A percentile compares a stretch with the other conserved stretches of the same genome.
Evolutionary conservation across 2,797 vertebrate species (phyloP).

Genomic region (Aplochiton taeniatus): DNA sequence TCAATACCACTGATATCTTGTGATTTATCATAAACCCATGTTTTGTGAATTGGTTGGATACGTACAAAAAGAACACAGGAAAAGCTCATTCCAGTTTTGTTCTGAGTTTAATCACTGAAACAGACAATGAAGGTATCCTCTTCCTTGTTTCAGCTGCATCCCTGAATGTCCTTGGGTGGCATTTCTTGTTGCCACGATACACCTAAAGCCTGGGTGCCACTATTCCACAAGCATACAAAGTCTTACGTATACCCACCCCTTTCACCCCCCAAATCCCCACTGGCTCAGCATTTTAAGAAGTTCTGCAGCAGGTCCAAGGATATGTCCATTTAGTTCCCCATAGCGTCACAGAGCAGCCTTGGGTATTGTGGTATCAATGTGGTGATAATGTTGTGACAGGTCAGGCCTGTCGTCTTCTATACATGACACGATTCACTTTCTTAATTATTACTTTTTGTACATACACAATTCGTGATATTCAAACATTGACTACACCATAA

Average conservation of each 20-base stretch:
- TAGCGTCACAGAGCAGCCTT: conserved; percentile 61
- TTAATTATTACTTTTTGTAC: conserved; percentile 33
- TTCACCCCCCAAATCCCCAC: conserved; percentile 30
- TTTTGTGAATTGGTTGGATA: not conserved
- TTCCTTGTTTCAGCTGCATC: conserved; percentile 70
- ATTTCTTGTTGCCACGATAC: conserved; percentile 54
- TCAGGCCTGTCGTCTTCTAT: conserved; percentile 48
- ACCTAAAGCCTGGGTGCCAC: conserved; percentile 47
- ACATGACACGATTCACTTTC: conserved; percentile 45
- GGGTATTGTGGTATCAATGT: conserved; percentile 48
- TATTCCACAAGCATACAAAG: conserved; percentile 52
- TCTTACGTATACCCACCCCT: not conserved
- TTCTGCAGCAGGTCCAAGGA: conserved; percentile 63
- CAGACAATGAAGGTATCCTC: conserved; percentile 68
- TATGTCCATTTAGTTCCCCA: conserved; percentile 41
- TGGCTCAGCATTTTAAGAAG: conserved; percentile 34
- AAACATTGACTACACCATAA: conserved; percentile 59
- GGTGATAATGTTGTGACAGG: conserved; percentile 51
- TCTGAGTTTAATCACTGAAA: conserved; percentile 78
- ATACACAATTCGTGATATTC: conserved; percentile 64
- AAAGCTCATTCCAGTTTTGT: conserved; percentile 62
- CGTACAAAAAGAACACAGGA: conserved; percentile 34
- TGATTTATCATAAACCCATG: too few species aligned
- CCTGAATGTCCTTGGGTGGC: conserved; percentile 72
- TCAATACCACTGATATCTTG: too few species aligned